Percentiles rank a stretch among this genome's conserved stretches.
Evolutionary conservation across 2,113 vertebrate species (phyloP).

Genomic region (Pseudopipra pipra): DNA sequence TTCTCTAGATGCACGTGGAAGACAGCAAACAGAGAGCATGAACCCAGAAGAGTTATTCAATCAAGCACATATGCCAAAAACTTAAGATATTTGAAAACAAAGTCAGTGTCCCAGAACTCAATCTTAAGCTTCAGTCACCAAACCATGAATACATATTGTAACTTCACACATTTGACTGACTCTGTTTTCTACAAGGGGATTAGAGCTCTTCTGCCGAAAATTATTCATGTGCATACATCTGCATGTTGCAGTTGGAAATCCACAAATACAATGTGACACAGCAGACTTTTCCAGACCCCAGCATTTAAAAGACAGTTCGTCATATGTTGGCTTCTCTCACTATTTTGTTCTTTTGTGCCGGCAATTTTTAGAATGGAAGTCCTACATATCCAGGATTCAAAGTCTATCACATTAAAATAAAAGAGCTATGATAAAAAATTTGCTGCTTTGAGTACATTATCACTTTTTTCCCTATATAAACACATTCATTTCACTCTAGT

Average conservation of each 20-base stretch:
- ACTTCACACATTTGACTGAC: slow-evolving; percentile 34
- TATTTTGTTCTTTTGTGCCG: slow-evolving; percentile 13
- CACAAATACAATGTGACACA: not conserved
- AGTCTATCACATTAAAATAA: not conserved
- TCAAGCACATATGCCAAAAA: not conserved
- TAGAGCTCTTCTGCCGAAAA: slow-evolving; percentile 11
- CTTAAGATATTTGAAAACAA: not conserved
- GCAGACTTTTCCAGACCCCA: slow-evolving; percentile 1
- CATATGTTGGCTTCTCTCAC: not conserved
- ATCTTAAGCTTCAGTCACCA: not conserved
- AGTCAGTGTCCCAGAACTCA: not conserved
- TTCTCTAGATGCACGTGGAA: not conserved
- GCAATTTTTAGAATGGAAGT: not conserved
- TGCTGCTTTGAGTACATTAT: not conserved
- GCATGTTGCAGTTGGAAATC: slow-evolving; percentile 21
- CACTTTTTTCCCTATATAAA: not conserved
- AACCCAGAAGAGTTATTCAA: not conserved
- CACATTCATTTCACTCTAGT: not conserved
- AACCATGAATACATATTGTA: not conserved
- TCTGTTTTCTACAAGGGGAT: slow-evolving; percentile 33
- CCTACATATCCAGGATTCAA: not conserved
- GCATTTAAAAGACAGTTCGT: slow-evolving; percentile 5
- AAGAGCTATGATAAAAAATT: not conserved
- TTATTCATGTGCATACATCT: slow-evolving; percentile 49
- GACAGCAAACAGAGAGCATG: not conserved